Evolutionary conservation across 2,113 vertebrate species (phyloP).

Genomic region (Silurus glanis): DNA sequence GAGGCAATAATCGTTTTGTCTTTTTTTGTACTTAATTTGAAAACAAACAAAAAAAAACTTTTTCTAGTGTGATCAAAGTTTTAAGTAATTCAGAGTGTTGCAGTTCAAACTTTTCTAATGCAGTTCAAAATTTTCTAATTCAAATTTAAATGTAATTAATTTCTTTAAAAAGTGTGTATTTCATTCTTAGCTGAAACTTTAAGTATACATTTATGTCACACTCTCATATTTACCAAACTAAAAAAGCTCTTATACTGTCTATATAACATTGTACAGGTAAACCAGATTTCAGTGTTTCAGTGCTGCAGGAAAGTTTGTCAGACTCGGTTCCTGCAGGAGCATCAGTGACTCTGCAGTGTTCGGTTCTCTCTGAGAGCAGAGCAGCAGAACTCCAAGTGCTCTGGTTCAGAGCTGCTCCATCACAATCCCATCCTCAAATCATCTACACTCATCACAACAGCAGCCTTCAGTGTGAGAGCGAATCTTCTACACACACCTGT

Average conservation of each 20-base stretch:
- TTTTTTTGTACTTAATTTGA: not conserved
- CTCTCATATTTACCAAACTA: too few species aligned
- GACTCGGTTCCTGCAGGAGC: constrained; percentile 18
- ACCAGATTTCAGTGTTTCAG: not conserved
- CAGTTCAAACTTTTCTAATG: too few species aligned
- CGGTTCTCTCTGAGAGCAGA: constrained; percentile 39
- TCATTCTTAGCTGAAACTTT: not conserved
- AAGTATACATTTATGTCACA: too few species aligned
- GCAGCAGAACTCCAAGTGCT: constrained; percentile 31
- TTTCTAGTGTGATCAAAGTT: not conserved
- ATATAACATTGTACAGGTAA: not conserved
- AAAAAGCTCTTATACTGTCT: not conserved
- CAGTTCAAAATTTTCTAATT: too few species aligned
- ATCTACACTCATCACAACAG: too few species aligned
- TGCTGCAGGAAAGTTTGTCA: not conserved
- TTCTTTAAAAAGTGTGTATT: not conserved
- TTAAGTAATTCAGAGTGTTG: not conserved
- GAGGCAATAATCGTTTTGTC: too few species aligned
- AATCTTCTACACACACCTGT: too few species aligned
- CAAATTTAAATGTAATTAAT: not conserved
- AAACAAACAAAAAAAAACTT: not conserved
- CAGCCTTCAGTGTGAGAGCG: too few species aligned
- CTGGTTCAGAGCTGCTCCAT: constrained; percentile 37
- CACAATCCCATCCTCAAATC: too few species aligned
- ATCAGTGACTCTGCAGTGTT: constrained; percentile 53